These are phyloP conservation scores for Phragmatobia fuliginosa DNA, from an alignment of 2,888 invertebrate species.

Conservation along the genomic window DNA sequence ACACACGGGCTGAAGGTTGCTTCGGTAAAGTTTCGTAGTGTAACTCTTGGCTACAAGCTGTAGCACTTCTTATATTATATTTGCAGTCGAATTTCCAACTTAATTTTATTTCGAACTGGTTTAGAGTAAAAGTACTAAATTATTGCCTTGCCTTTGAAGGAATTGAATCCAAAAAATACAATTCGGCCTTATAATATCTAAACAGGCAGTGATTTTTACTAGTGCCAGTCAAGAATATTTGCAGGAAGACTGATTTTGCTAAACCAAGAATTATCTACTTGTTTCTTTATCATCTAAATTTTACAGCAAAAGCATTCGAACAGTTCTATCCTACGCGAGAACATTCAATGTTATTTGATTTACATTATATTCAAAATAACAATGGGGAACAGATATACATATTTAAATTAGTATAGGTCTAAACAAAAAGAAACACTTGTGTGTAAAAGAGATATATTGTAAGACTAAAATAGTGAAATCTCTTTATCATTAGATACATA, in stretches of 20 bases:
- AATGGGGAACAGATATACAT: slow-evolving; percentile 87
- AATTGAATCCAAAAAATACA: slow-evolving; percentile 66
- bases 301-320: slow-evolving; percentile 32
- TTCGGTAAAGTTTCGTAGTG: slow-evolving; percentile 33
- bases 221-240: slow-evolving; percentile 51
- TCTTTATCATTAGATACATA: slow-evolving; percentile 80
- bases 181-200: slow-evolving; percentile 57
- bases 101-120: slow-evolving; percentile 37
- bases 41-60: slow-evolving; percentile 32
- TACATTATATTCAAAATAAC: slow-evolving; percentile 73
- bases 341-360: slow-evolving; percentile 62
- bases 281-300: slow-evolving; percentile 38
- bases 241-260: slow-evolving; percentile 67
- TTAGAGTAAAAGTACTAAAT: slow-evolving; percentile 44
- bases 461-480: slow-evolving; percentile 76
- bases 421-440: slow-evolving; percentile 65
- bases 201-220: slow-evolving; percentile 43
- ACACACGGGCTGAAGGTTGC: slow-evolving; percentile 45
- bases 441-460: slow-evolving; percentile 81
- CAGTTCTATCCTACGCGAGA: slow-evolving; percentile 46
- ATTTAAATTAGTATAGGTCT: slow-evolving; percentile 85
- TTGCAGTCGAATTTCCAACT: slow-evolving; percentile 38
- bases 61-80: slow-evolving; percentile 25
- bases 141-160: slow-evolving; percentile 57
- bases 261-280: slow-evolving; percentile 45